Percentiles rank a stretch among this genome's conserved stretches.
Conservation (phyloP, 2,113 vertebrate genomes). For the Condylura cristata region DNA sequence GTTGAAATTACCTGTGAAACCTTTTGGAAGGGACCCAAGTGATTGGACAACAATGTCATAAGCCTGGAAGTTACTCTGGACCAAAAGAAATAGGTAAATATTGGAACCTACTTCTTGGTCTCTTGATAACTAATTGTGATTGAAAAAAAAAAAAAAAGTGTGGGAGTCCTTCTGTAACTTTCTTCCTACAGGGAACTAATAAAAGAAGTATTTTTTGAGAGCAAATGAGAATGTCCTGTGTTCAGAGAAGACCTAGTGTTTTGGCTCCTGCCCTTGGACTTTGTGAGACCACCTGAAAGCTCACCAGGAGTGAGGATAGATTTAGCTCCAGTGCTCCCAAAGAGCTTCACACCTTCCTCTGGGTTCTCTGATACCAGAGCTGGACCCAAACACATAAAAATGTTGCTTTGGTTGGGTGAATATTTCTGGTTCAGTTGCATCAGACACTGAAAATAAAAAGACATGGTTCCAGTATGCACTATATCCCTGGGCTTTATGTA, state of each 20-base stretch:
- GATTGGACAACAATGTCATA: background rate
- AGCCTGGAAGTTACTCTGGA: background rate
- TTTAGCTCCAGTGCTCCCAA: background rate
- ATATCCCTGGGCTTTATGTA: background rate
- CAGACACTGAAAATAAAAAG: slow-evolving; percentile 42
- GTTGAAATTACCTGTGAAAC: background rate
- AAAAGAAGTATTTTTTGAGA: background rate
- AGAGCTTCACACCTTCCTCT: background rate
- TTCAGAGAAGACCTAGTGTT: background rate
- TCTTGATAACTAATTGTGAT: slow-evolving; percentile 11
- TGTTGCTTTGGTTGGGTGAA: background rate
- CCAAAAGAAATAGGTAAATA: background rate
- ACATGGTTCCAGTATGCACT: slow-evolving; percentile 40
- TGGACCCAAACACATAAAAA: background rate
- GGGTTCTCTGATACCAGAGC: background rate
- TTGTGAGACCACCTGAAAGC: background rate
- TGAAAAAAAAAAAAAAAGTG: background rate
- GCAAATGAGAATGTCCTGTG: background rate
- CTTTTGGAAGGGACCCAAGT: background rate
- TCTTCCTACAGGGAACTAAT: background rate
- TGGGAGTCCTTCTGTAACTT: background rate
- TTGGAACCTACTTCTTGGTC: background rate
- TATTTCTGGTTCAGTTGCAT: slow-evolving; percentile 56
- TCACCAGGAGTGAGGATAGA: background rate
- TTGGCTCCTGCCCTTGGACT: background rate